Evolutionary conservation across 2,888 invertebrate genomes (phyloP), one percentile per base, ranked within the genome.

Genomic region (Catocala sponsa): DNA sequence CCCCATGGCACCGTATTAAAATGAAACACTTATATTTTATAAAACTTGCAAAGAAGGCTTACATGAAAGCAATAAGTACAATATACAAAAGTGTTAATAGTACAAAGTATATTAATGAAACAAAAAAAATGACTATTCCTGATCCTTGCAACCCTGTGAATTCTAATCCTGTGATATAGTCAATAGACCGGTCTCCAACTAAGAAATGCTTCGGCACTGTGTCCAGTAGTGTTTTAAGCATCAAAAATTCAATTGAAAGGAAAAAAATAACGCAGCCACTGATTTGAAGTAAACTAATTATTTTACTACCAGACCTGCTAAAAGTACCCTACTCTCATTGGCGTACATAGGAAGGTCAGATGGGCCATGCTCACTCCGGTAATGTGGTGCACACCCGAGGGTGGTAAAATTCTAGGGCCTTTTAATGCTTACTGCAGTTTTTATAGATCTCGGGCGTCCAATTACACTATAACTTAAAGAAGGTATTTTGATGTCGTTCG

Each of bases 141-240:
- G 80, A 81, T 84, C 78, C 75, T 84, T 84, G 86, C 83, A 89
- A 92, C 92, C 92, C 92, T 92, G 92, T 92, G 88, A 87, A 87
- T 85, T 90, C 90, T 91, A 90, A 91, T 85, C 85, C 84, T 89
- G 90, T 89, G 88, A 90, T 86, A 84, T 81, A 83, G 81, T 86
- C 79, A 82, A 83, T 80, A 84, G 78, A 81, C 76, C 79, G 82
- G 76, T 82, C 80, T 83, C 79, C 84, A 85, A 87, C 83, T 82
- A 87, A 76, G 81, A 84, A 84, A 84, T 76, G 73, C 56, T 65
- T 33, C 33, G 56, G 49, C 64, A 72, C 69, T 72, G 68, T 68
- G 68, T 63, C 46, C 58, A 50, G 72, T 70, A 70, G 65, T 68
- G 15, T 9, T 6, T 47, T 47, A 1, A 47, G 12, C 32, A 11